Evolutionary conservation across 2,797 vertebrate genomes (phyloP), one percentile per base, ranked within the genome.

Genomic region (Chiroxiphia lanceolata): DNA sequence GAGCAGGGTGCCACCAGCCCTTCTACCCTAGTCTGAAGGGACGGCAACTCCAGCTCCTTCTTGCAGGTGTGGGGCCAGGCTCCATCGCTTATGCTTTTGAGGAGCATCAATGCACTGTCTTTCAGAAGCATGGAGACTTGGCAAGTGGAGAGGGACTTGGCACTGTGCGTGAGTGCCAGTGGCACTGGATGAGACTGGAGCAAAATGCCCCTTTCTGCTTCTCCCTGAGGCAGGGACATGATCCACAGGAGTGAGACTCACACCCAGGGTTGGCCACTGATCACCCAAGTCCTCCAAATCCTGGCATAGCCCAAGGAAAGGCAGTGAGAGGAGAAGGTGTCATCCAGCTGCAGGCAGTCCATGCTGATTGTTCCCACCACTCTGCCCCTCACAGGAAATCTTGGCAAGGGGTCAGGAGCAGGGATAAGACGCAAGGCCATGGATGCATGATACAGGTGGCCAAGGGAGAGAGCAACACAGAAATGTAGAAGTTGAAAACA

Each of bases 81-180:
- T 34, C 51, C 51, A 44, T 13, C 7, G 6, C 36, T 67, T 26
- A 3, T 67, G 51, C 11, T 44, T 59, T 67, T 50, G 31, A 48
- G 25, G 36, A 48, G 31, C 36, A 48, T 3, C 14, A 50, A 11
- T 3, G 1, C 17, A 21, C 4, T 4, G 4, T 5, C n/a, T n/a
- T n/a, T n/a, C 51, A 75, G 31, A 64, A 57, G 9, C 17, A 21
- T 3, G 21, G 21, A 44, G 21, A 59, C 14, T 21, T 67, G 44
- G 36, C 15, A 63, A 38, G 22, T 5, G 2, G 45, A 50, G 47
- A 36, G 4, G 3, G 14, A 70, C 26, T 8, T 13, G 45, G 13
- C 25, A 6, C 9, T 75, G 33, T 57, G 21, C 20, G 34, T 8
- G 23, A 19, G 34, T 48, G 44, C 16, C 56, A 38, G 44, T 1